A percentile compares a stretch with the other conserved stretches of the same genome.
phyloP scores from a whole-genome alignment of 2,113 vertebrate genomes.

The Microtus richardsoni region DNA sequence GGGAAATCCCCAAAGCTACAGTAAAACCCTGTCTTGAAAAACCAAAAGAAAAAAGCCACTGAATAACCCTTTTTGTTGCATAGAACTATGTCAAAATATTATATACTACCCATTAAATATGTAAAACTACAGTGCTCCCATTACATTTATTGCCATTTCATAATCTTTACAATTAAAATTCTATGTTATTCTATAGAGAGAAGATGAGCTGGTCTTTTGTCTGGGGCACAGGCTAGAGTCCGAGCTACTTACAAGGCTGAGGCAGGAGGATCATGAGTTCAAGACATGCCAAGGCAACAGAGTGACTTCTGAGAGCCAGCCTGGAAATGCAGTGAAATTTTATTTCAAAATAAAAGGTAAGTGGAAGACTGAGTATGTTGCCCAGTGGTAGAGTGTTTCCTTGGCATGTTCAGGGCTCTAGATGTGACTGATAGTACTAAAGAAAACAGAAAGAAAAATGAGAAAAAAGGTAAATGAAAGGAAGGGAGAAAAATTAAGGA shows the following conservation, averaged over 20 bases:
- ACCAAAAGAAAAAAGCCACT: no score
- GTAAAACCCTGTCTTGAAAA: no score
- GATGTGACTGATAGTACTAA: background rate
- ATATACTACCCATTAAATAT: background rate
- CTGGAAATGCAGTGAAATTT: background rate
- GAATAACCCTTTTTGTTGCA: background rate
- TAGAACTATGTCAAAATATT: background rate
- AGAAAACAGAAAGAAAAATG: background rate
- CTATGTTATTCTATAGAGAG: background rate
- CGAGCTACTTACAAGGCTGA: background rate
- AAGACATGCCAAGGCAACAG: background rate
- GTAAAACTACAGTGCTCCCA: background rate
- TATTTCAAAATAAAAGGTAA: background rate
- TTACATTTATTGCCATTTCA: background rate
- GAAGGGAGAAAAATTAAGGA: background rate
- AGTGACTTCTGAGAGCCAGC: background rate
- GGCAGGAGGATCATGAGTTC: background rate
- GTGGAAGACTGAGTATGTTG: background rate
- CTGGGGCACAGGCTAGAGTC: background rate
- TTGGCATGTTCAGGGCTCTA: background rate
- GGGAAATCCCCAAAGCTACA: no score
- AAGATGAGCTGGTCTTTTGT: background rate
- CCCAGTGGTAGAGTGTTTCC: background rate
- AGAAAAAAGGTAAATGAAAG: background rate
- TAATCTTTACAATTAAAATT: conserved; percentile 24